These are phyloP conservation scores for Thereva unica DNA, from an alignment of 2,888 invertebrate species.

Conservation along the genomic window DNA sequence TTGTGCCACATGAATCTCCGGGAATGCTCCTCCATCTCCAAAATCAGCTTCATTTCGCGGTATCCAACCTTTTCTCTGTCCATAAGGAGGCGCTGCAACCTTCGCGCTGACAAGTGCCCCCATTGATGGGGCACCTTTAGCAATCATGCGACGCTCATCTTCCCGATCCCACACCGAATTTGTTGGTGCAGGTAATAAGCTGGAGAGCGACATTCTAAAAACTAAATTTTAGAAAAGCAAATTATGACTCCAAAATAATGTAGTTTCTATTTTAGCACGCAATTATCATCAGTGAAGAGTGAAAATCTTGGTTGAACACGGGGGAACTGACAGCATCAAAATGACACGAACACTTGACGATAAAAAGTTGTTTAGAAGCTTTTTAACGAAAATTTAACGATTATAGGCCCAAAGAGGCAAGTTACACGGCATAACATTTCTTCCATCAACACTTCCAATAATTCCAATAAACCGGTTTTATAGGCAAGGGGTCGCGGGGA, in stretches of 20 bases:
- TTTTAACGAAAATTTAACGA: too few relatives aligned
- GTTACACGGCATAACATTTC: too few relatives aligned
- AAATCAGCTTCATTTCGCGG: slow-evolving; percentile 79
- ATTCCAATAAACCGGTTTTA: too few relatives aligned
- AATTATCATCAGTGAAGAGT: too few relatives aligned
- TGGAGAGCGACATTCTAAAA: slow-evolving; percentile 58
- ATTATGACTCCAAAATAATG: not conserved
- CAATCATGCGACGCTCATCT: slow-evolving; percentile 68
- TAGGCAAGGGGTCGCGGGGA: too few relatives aligned
- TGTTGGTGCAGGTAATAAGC: slow-evolving; percentile 84
- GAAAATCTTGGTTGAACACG: too few relatives aligned
- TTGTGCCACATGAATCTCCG: slow-evolving; percentile 96
- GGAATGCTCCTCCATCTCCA: slow-evolving; percentile 96
- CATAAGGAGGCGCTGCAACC: slow-evolving; percentile 78
- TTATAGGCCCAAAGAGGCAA: too few relatives aligned
- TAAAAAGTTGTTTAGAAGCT: too few relatives aligned
- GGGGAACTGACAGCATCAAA: too few relatives aligned
- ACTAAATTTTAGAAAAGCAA: not conserved
- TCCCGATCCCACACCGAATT: slow-evolving; percentile 89
- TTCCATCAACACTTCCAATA: too few relatives aligned
- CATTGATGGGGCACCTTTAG: slow-evolving; percentile 55
- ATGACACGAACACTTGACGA: too few relatives aligned
- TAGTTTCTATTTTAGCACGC: too few relatives aligned
- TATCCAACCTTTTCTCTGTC: slow-evolving; percentile 91
- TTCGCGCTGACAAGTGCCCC: slow-evolving; percentile 75